These are phyloP conservation scores for Podotricha telesiphe DNA, from an alignment of 2,888 invertebrate genomes.

Conservation along the genomic window DNA sequence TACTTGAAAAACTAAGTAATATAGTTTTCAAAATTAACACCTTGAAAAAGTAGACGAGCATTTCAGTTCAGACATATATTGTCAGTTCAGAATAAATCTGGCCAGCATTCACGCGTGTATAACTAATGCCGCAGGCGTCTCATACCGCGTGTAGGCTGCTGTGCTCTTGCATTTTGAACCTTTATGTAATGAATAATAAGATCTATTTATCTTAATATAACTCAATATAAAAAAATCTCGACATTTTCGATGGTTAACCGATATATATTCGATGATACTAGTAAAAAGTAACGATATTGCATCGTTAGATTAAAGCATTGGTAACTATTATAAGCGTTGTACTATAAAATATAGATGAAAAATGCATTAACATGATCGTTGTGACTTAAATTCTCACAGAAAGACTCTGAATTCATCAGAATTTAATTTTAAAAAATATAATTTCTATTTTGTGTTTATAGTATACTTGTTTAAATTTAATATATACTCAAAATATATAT, in stretches of 20 bases:
- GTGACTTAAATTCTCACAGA: neutral
- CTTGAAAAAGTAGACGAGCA: neutral
- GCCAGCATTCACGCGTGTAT: conserved; percentile 9
- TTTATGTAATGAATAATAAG: neutral
- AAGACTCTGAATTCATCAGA: too few species aligned
- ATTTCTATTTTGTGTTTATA: too few species aligned
- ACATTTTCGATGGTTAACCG: conserved; percentile 11
- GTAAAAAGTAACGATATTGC: conserved; percentile 11
- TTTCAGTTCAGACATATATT: conserved; percentile 24
- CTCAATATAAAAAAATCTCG: conserved; percentile 9
- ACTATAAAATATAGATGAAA: neutral
- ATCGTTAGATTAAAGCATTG: neutral
- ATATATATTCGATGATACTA: conserved; percentile 1
- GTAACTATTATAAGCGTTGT: neutral
- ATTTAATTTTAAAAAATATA: too few species aligned
- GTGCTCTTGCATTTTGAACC: neutral
- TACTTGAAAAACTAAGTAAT: too few species aligned
- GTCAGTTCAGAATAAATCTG: conserved; percentile 20
- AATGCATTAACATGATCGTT: neutral
- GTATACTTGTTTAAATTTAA: too few species aligned
- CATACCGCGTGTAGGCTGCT: conserved; percentile 9
- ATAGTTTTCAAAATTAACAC: too few species aligned
- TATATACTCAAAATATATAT: too few species aligned
- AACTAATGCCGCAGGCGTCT: conserved; percentile 30
- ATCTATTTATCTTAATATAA: neutral